Base-by-base conservation (phyloP, 2,797 vertebrate genomes). In the Tokudaia tokunoshimensis region DNA sequence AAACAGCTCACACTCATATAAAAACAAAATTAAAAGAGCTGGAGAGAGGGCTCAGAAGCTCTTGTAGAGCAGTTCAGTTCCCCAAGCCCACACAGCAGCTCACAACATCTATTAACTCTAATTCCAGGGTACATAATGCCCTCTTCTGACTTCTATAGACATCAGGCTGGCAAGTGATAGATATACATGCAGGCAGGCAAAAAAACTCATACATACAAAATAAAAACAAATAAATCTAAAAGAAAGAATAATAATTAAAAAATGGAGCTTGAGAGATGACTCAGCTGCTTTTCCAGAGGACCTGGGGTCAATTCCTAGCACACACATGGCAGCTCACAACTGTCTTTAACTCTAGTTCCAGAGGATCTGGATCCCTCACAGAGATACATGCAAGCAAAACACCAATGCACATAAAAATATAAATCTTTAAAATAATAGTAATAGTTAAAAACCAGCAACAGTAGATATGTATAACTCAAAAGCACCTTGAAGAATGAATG, bases 401-500 rank as follows among this genome's bases (percentile, higher is more conserved):
- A 70, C 12, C 83, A 50, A 86, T 52, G 47, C 34, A 52, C 20
- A 92, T 17, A 47, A 76, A 96, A 87, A 67, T 17, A 93, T 61
- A 76, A 83, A 22, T 83, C 81, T 59, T 50, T 20, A 37, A n/a
- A 61, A 74, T 89, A 88, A 87, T 26, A 95, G 34, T 78, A 79
- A 88, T n/a, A 72, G n/a, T 76, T 74, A 67, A 80, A 96, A 79
- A 41, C 26, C n/a, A 91, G 41, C 26, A 93, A 83, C 1, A 97
- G 57, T 55, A 96, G 92, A 94, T 72, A 94, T 4, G 26, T 34
- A 41, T 90, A 92, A 97, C 14, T 57, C 85, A 81, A 34, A 26
- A 94, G 31, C 98, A 99, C 99, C 99, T 99, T 94, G 97, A 97
- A 99, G 98, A 99, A 99, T 3, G 99, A 98, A 96, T 99, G 99